Base-by-base conservation (phyloP, 2,797 vertebrate genomes). In the Girardinus metallicus region DNA sequence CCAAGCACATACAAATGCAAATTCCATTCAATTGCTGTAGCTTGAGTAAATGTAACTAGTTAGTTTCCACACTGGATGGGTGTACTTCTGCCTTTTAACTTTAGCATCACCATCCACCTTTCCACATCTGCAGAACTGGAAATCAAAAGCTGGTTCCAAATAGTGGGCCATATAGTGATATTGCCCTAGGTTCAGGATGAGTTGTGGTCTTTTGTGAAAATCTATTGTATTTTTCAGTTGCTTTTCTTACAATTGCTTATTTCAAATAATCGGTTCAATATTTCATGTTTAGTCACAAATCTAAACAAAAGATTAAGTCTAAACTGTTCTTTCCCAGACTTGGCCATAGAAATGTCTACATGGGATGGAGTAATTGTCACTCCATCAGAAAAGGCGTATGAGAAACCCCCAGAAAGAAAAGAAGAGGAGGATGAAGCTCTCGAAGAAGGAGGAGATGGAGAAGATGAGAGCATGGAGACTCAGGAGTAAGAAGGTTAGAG, bases 341-440 rank as follows among this genome's bases (percentile, higher is more conserved):
- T 99, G 80, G 97, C 97, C 0, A 95, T 96, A 0, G 97, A 99
- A 87, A 99, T 99, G 97, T 99, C 98, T 26, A 99, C 98, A 0
- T 99, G 98, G 98, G 98, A 99, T 0, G 98, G 98, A 0, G 98
- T 99, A 83, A 99, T 99, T 0, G 98, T 99, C 73, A 99, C 98
- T 0, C 98, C 98, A 0, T 99, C 98, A 0, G 98, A 99, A 91
- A 99, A 98, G 87, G 98, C 98, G 0, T 99, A 99, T 0, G 98
- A 99, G 92, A 99, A 99, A 72, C 98, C 98, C 0, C 97, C 98
- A 0, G 98, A 99, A 93, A 97, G 97, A 91, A 99, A 99, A 82
- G 98, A 99, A 86, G 98, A 98, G 21, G 98, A 99, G 0, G 98
- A 99, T 0, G 97, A 98, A 49, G 96, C 96, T 1, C 92, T 98